Conservation (phyloP, 2,888 invertebrate species). For the Aspidiotus destructor region DNA sequence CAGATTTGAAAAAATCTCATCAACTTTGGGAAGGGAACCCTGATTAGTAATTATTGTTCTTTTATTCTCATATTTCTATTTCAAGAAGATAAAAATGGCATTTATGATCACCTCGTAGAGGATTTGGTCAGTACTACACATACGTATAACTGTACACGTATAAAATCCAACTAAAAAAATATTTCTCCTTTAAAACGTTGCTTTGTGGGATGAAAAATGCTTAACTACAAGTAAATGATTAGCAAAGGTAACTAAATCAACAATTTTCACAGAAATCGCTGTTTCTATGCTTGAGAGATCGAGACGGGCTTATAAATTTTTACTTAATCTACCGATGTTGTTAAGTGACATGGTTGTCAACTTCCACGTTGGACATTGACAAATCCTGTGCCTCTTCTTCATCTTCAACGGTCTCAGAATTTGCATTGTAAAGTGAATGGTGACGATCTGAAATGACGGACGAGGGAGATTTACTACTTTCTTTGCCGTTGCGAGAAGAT, state of each 20-base stretch:
- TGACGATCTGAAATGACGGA: neutral
- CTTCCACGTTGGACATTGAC: conserved; percentile 23
- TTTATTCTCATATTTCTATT: too few relatives aligned
- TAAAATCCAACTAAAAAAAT: neutral
- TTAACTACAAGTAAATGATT: neutral
- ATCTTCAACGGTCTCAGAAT: conserved; percentile 4
- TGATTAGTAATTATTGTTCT: too few relatives aligned
- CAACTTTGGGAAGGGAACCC: too few relatives aligned
- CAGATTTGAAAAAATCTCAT: too few relatives aligned
- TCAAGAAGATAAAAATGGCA: too few relatives aligned
- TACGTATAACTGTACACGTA: neutral
- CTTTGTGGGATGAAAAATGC: too few relatives aligned
- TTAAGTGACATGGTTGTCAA: conserved; percentile 24
- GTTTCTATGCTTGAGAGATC: neutral
- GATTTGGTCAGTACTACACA: neutral
- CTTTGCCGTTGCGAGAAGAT: conserved; percentile 19
- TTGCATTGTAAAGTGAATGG: conserved; percentile 11
- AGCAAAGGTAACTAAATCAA: conserved; percentile 2
- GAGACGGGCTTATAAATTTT: too few relatives aligned
- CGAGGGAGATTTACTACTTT: conserved; percentile 4
- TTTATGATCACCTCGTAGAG: too few relatives aligned
- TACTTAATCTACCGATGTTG: neutral
- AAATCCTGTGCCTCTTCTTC: conserved; percentile 30
- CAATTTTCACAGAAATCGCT: conserved; percentile 1
- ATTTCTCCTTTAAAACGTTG: neutral